phyloP scores from a whole-genome alignment of 2,113 vertebrate genomes.

The Gasterosteus nipponicus region DNA sequence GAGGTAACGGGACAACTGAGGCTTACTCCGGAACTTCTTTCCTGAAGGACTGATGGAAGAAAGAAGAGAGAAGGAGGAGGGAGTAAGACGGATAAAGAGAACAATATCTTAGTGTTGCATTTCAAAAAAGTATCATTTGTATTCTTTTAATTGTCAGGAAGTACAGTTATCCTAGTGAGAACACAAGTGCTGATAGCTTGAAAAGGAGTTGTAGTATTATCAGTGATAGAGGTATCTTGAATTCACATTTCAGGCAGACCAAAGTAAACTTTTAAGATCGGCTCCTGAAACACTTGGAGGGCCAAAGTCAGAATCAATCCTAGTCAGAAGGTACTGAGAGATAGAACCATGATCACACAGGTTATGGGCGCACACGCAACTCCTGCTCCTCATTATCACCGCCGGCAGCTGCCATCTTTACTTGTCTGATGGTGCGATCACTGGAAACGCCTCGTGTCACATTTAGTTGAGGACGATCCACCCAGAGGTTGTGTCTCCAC shows the following conservation, averaged over 20 bases:
- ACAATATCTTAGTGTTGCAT: not conserved
- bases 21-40: constrained; percentile 77
- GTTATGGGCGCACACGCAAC: not conserved
- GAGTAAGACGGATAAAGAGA: not conserved
- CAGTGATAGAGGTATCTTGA: not conserved
- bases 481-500: not conserved
- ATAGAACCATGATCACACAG: not conserved
- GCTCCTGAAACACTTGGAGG: not conserved
- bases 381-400: not conserved
- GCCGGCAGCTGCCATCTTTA: not conserved
- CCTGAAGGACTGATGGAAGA: constrained; percentile 61
- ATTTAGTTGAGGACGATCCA: not conserved
- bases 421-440: not conserved
- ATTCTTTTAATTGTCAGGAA: not conserved
- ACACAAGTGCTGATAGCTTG: not conserved
- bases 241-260: not conserved
- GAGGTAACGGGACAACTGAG: constrained; percentile 74
- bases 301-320: not conserved
- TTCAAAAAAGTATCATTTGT: not conserved
- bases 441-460: not conserved
- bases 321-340: not conserved
- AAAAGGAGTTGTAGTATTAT: not conserved
- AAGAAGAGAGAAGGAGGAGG: not conserved
- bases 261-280: not conserved
- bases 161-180: no score